These are phyloP conservation scores for Drosophila lacteicornis DNA, from an alignment of 1,140 invertebrate genomes.

Conservation along the genomic window DNA sequence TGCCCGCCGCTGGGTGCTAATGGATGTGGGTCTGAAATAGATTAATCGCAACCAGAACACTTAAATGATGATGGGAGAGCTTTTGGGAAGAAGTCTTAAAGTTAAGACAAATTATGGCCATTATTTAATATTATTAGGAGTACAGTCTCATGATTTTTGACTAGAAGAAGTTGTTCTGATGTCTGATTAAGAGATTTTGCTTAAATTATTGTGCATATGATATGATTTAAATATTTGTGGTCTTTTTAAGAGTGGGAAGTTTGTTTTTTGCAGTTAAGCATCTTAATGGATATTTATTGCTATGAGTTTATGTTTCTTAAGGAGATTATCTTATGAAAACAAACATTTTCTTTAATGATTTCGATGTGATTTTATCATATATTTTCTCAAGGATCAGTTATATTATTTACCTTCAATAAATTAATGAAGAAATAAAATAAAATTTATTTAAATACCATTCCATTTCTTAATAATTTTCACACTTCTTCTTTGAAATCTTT, in stretches of 20 bases:
- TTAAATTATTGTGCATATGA: not conserved
- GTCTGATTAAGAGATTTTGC: too few relatives aligned
- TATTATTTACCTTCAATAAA: too few relatives aligned
- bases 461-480: not conserved
- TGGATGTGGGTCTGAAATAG: slow-evolving; percentile 34
- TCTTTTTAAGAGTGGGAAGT: too few relatives aligned
- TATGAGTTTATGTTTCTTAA: too few relatives aligned
- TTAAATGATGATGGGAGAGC: slow-evolving; percentile 15
- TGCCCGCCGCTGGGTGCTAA: slow-evolving; percentile 38
- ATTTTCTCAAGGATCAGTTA: too few relatives aligned
- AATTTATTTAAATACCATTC: not conserved
- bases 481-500: not conserved
- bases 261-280: too few relatives aligned
- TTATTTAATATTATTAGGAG: not conserved
- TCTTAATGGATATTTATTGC: too few relatives aligned
- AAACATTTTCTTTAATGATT: too few relatives aligned
- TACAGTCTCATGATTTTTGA: not conserved
- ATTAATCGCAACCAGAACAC: slow-evolving; percentile 30
- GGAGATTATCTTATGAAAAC: too few relatives aligned
- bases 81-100: not conserved
- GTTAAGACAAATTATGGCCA: slow-evolving; percentile 8
- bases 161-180: too few relatives aligned
- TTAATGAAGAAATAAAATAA: not conserved
- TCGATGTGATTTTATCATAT: too few relatives aligned
- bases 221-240: not conserved